Evolutionary conservation across 2,888 invertebrate genomes (phyloP), one percentile per base, ranked within the genome.

Genomic region (Heliconius aoede): DNA sequence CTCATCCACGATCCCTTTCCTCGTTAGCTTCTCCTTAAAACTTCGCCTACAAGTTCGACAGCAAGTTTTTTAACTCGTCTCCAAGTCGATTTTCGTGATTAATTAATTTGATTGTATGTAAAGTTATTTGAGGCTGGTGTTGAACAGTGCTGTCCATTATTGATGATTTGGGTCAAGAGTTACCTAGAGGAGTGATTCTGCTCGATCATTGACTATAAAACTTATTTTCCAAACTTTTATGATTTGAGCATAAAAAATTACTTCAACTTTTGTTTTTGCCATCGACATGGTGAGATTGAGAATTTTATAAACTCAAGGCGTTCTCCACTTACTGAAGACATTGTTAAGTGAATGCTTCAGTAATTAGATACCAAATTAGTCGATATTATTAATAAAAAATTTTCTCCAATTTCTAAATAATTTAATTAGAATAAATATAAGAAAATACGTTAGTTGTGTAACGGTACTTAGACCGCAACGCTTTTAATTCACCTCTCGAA

Each of bases 1-100:
- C 87, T 87, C 88, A 87, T 89, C 91, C 84, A 83, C 87, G 85
- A 86, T 86, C 87, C 90, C 87, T 89, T 89, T 93, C 89, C 92
- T 94, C 91, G 92, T 93, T 93, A 93, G 91, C 89, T 92, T 92
- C 92, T 90, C 91, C 92, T 92, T 89, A 90, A 93, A 94, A 94
- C 91, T 94, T 93, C 81, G 84, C 78, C 89, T 83, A 86, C 82
- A 86, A 88, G 87, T 90, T 84, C 87, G 87, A 88, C 87, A 80
- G 75, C 82, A 91, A 92, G 89, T 91, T 93, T 94, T 93, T 94
- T 92, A 92, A 93, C 91, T 93, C 88, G 78, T 85, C 83, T 82
- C 84, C 84, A 88, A 89, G 89, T 89, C 86, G 88, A 86, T 88
- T 89, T 87, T 89, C 88, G 89, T 93, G 94, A 94, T 94, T 93